Evolutionary conservation across 2,113 vertebrate genomes (phyloP), one percentile per base, ranked within the genome.

Genomic region (Galbula dea): DNA sequence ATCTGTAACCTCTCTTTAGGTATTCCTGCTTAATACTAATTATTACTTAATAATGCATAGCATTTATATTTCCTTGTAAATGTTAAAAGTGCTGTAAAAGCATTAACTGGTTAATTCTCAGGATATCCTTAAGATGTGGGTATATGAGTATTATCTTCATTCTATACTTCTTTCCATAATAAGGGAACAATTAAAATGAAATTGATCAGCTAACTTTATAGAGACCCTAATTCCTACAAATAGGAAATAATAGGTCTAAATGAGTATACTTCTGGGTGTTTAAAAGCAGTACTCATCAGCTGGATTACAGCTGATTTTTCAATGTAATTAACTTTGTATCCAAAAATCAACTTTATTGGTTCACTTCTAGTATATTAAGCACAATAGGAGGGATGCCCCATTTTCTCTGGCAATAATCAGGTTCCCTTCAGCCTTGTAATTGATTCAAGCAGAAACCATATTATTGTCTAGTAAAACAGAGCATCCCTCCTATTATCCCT

Each of bases 301-400:
- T 92, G 85, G 90, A 94, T 87, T 95, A 90, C 63, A 90, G 93
- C 88, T 96, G 96, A 95, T 97, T 97, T 98, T 97, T 97, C 95
- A 97, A 86, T 95, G 97, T 97, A 97, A 97, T 98, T 98, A 98
- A 97, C 97, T 97, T 96, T 94, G 77, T 86, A 95, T 96, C 96
- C 92, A 96, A 98, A 97, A 98, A 96, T 97, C 97, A 97, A 97
- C 87, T 86, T 96, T 96, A 97, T 97, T 95, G 93, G 96, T 97
- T 98, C 97, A 95, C 94, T 95, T 97, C 81, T n/a, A 21, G 93
- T 94, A 76, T 97, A 96, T 97, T 95, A 94, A 89, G 85, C 94
- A 95, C 95, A 92, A 95, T 95, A 92, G 93, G 95, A 97, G 94
- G 92, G 93, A 97, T 96, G 92, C n/a, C 88, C 91, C 86, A 93